A percentile compares a stretch with the other conserved stretches of the same genome.
These are phyloP conservation scores for Aptenodytes forsteri DNA, from an alignment of 2,113 vertebrate species.

Conservation along the genomic window DNA sequence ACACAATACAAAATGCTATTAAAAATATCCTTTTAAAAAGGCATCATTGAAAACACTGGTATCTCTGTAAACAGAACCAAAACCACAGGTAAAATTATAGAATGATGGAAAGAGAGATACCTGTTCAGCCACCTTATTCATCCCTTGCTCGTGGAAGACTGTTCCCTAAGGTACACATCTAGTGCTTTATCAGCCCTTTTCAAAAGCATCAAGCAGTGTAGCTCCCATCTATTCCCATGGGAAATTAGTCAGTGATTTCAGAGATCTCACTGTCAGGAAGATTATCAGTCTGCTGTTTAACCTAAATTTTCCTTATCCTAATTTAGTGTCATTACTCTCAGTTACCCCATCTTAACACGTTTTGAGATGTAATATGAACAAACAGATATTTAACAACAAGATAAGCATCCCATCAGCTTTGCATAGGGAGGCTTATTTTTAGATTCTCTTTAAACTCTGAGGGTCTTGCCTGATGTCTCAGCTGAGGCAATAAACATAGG, in stretches of 20 bases:
- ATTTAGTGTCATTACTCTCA: background rate
- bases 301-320: background rate
- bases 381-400: background rate
- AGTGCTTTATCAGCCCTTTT: background rate
- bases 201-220: background rate
- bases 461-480: background rate
- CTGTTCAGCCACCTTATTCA: background rate
- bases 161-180: background rate
- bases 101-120: background rate
- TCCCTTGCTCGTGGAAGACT: background rate
- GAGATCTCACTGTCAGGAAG: background rate
- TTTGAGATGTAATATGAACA: slow-evolving; percentile 15
- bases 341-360: background rate
- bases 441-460: background rate
- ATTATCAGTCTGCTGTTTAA: background rate
- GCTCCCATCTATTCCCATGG: background rate
- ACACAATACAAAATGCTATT: background rate
- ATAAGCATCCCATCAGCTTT: background rate
- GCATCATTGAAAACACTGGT: background rate
- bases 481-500: background rate
- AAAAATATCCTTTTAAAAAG: background rate
- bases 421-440: background rate
- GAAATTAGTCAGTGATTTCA: background rate
- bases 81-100: background rate
- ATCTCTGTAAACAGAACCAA: background rate